Evolutionary conservation across 1,140 invertebrate species (phyloP), one percentile per base, ranked within the genome.

Genomic region (Triops cancriformis): DNA sequence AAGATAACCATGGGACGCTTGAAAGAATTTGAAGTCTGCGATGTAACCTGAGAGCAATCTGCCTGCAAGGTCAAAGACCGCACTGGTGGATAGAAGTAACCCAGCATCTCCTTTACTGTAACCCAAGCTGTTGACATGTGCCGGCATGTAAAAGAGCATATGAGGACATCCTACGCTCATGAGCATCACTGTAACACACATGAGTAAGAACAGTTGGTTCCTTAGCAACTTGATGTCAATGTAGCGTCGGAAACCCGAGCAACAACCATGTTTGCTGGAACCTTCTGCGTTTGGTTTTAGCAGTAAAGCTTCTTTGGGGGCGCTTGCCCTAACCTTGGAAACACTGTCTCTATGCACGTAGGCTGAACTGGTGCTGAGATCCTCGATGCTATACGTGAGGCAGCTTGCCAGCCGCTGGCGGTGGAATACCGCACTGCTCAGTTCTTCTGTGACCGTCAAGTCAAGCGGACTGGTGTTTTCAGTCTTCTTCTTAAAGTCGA

Each of bases 161-260:
- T 92, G 92, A 0, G 91, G 91, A 26, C 90, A 91, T 7, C 91
- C 91, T 7, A 90, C 90, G 0, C 90, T 91, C 90, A 92, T 92
- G 1, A 92, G 85, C 7, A 88, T 90, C 11, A 92, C 91, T 7
- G 91, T 91, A 1, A 89, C 85, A 77, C 90, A 90, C 84, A 92
- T 88, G 79, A 91, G 84, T 41, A 91, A 88, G 80, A 93, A 92
- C n/a, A 88, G 87, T 74, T 88, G 87, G 72, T 90, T 89, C 80
- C 89, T 88, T n/a, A 92, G 83, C 4, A 92, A 84, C 0, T 88
- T 88, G 1, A 91, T 84, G 81, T 92, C 90, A 51, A 92, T 83
- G 81, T 91, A 91, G 79, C n/a, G 73, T 23, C 86, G 84, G 6
- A 74, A 64, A 18, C 73, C 18, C 37, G 31, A 26, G 23, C 51